Base-by-base conservation (phyloP, 2,113 vertebrate species). In the Sorex fumeus region DNA sequence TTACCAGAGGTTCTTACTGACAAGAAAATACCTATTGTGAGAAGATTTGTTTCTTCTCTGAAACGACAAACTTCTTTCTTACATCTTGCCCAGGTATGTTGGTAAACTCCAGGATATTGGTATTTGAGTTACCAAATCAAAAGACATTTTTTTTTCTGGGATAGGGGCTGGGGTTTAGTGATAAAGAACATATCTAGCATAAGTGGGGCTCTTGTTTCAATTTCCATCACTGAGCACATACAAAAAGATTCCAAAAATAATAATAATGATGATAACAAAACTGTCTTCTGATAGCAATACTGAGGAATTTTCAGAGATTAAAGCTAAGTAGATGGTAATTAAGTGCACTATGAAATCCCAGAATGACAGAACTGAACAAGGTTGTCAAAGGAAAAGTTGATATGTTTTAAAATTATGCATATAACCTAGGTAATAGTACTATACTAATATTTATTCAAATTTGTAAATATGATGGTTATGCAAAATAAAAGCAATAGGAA, bases 61-160 rank as follows among this genome's bases (percentile, higher is more conserved):
- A 99, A 99, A 96, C 98, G 99, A 84, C 99, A 99, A 96, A 99
- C 99, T 0, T 99, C 99, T 16, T 99, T 99, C 96, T 92, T 99
- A 64, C 99, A 99, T 96, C 98, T 99, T 91, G 99, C 99, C 64
- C 99, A 99, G 98, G 99, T 99, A 98, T 43, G 95, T 25, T 40
- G 98, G 98, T 98, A 97, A 96, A 80, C 7, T 0, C 1, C 30
- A 25, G 3, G 32, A 16, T 16, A 76, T 30, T 25, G 4, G 40
- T 27, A 25, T 81, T n/a, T 47, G 57, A 88, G 50, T 84, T 28
- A 64, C 21, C 19, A 34, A 43, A 50, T 60, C 80, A 4, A 69
- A 82, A 84, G 57, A 8, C 18, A 50, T 50, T 50, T 50, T 47
- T 8, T 71, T 60, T 60, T 60, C 18, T 60, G 57, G 57, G 57